Percentiles rank a stretch among this genome's conserved stretches.
Conservation (phyloP, 2,113 vertebrate genomes). For the Megaceryle maxima region DNA sequence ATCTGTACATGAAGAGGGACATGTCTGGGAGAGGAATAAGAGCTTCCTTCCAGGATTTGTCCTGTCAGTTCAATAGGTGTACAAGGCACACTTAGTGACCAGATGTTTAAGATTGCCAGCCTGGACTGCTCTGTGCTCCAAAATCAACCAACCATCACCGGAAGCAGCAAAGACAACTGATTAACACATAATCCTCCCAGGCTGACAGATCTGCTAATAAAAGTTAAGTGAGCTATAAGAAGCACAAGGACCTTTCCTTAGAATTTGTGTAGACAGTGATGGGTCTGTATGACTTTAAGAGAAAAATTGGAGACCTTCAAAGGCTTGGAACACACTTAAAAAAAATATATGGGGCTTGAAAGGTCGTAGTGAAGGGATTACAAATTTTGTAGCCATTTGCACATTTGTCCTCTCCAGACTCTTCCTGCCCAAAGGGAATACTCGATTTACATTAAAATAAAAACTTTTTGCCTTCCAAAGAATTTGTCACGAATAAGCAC, state of each 20-base stretch:
- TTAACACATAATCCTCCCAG: neutral
- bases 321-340: neutral
- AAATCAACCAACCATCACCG: neutral
- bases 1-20: neutral
- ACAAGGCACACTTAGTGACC: accelerated
- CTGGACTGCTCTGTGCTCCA: neutral
- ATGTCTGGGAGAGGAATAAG: neutral
- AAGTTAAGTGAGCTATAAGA: neutral
- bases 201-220: neutral
- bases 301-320: neutral
- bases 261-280: neutral
- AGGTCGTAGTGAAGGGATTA: neutral
- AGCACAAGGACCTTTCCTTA: neutral
- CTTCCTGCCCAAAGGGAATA: neutral
- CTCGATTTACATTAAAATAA: neutral
- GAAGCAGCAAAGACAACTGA: neutral
- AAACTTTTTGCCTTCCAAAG: neutral
- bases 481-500: neutral
- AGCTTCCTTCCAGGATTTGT: neutral
- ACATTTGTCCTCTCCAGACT: neutral
- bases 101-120: neutral
- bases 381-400: neutral
- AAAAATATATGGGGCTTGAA: neutral
- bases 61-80: neutral
- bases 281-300: neutral